Evolutionary conservation across 1,140 invertebrate genomes (phyloP).

Genomic region (Agrilus planipennis): DNA sequence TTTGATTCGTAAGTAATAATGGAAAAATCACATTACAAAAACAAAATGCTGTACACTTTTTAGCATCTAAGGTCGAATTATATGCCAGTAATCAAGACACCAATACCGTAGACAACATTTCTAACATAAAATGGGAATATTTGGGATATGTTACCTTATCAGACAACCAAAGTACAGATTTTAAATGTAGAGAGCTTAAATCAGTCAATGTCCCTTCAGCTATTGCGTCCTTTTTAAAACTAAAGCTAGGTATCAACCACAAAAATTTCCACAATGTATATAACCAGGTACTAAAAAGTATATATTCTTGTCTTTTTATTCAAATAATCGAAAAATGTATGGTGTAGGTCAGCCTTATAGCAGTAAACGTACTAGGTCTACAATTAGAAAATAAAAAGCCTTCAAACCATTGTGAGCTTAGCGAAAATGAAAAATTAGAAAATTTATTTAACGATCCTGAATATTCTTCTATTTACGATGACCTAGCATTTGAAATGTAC

Average conservation of each 20-base stretch:
- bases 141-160: conserved; percentile 71
- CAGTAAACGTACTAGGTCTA: conserved; percentile 31
- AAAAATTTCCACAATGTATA: conserved; percentile 57
- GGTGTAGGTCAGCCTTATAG: conserved; percentile 33
- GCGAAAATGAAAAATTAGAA: conserved; percentile 22
- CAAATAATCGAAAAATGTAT: too few species aligned
- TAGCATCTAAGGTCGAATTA: conserved; percentile 50
- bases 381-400: conserved; percentile 14
- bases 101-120: conserved; percentile 35
- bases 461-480: conserved; percentile 78
- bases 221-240: conserved; percentile 68
- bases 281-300: conserved; percentile 82
- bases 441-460: conserved; percentile 41
- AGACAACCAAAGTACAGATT: conserved; percentile 67
- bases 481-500: conserved; percentile 95
- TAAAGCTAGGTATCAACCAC: conserved; percentile 74
- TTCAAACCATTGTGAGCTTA: conserved; percentile 11
- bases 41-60: conserved; percentile 14
- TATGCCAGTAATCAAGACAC: conserved; percentile 42
- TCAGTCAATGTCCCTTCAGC: conserved; percentile 70
- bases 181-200: conserved; percentile 76
- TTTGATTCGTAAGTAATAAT: conserved; percentile 65
- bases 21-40: neutral
- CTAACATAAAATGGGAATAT: conserved; percentile 47
- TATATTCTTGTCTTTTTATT: too few species aligned